Base-by-base conservation (phyloP, 2,888 invertebrate species). In the Synanthedon vespiformis region DNA sequence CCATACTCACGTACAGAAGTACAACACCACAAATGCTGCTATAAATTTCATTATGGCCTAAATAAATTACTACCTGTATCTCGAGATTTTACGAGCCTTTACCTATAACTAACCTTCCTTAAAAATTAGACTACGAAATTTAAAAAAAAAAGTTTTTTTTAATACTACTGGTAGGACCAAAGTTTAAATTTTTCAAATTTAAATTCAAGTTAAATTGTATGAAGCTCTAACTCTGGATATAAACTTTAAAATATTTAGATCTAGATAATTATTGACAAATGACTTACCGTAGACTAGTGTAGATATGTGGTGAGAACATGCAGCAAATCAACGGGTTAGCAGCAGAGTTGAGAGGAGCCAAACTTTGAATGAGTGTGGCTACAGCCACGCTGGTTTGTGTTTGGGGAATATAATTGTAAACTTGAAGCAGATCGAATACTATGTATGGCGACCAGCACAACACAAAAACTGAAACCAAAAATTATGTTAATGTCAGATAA, bases 361-460 rank as follows among this genome's bases (percentile, higher is more conserved):
- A 81, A 71, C 96, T 96, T 77, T 97, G 96, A 57, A 97, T 94
- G 70, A 97, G 95, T 1, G 96, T 95, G 22, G 95, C 94, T 40
- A 97, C 90, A 2, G 96, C 96, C 12, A 93, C 89, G 72, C 92
- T 93, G 34, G 92, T 92, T 75, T 95, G 94, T 8, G 94, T 93
- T 55, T 83, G 82, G 2, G 95, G 94, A 58, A 96, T 92, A 72
- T 93, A 91, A 40, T 92, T 91, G 78, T 93, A 97, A 49, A 97
- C 96, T 89, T 96, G 95, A 10, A 97, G 90, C 49, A 97, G 86
- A 76, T 97, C 95, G 77, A 96, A 97, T 55, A 97, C 90, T 67
- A 97, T 95, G 85, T 96, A 98, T 1, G 97, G 97, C 51, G 95
- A 95, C 97, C 97, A 98, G 83, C 97, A 97, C 6, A 97, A 81